These are phyloP conservation scores for Rhynchopsitta pachyrhyncha DNA, from an alignment of 2,113 vertebrate genomes.

Conservation along the genomic window DNA sequence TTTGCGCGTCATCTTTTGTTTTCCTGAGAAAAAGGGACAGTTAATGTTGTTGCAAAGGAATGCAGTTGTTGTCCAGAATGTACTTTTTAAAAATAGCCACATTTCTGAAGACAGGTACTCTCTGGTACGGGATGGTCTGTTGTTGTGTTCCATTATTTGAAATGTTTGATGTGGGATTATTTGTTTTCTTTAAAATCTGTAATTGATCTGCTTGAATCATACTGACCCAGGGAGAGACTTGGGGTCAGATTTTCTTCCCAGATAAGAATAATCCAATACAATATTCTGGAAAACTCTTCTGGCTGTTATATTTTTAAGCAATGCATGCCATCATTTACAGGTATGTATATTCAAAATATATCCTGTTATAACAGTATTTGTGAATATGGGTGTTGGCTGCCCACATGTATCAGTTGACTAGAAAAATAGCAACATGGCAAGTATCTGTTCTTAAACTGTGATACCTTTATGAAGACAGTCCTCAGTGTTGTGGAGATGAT, in stretches of 20 bases:
- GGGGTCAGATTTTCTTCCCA: background rate
- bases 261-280: background rate
- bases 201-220: background rate
- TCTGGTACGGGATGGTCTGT: background rate
- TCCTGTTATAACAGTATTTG: conserved; percentile 5
- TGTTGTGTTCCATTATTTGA: background rate
- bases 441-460: background rate
- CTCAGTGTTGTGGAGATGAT: background rate
- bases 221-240: background rate
- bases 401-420: background rate
- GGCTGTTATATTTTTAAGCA: background rate
- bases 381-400: conserved; percentile 6
- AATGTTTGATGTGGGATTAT: background rate
- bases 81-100: background rate
- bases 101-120: background rate
- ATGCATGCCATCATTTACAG: background rate
- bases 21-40: background rate
- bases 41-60: background rate
- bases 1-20: background rate
- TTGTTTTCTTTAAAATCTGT: background rate
- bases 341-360: background rate
- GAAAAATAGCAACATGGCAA: background rate
- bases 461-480: background rate
- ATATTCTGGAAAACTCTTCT: background rate
- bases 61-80: background rate